Percentiles rank a stretch among this genome's conserved stretches.
These are phyloP conservation scores for Cybosia mesomella DNA, from an alignment of 2,888 invertebrate genomes.

Conservation along the genomic window DNA sequence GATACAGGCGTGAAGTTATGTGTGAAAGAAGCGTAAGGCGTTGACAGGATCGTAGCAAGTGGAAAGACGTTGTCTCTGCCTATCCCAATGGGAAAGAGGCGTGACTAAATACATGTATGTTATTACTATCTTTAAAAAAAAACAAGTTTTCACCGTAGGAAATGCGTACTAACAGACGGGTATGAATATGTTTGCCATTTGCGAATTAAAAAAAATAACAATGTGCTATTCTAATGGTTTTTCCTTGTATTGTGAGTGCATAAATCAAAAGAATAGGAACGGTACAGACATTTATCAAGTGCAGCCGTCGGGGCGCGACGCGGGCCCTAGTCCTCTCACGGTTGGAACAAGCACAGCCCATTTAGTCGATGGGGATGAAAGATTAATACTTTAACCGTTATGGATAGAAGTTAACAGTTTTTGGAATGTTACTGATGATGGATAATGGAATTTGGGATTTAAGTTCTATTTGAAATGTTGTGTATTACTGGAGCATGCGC, in stretches of 20 bases:
- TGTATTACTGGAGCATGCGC: background rate
- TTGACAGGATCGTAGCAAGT: too few relatives aligned
- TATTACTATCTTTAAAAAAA: too few relatives aligned
- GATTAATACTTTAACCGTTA: conserved; percentile 23
- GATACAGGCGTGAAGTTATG: too few relatives aligned
- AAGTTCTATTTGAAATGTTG: background rate
- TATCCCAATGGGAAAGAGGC: too few relatives aligned
- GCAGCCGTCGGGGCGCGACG: conserved; percentile 11
- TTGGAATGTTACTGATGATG: background rate
- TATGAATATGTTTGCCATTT: background rate
- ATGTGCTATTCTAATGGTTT: conserved; percentile 14
- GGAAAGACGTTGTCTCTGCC: too few relatives aligned
- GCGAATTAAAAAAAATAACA: conserved; percentile 3
- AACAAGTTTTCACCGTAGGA: too few relatives aligned
- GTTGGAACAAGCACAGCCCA: conserved; percentile 8
- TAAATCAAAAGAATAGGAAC: conserved; percentile 13
- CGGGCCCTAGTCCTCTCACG: background rate
- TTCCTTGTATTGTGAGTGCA: conserved; percentile 15
- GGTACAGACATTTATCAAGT: conserved; percentile 15
- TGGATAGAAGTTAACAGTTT: background rate
- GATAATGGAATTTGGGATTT: background rate
- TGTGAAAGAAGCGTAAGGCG: too few relatives aligned
- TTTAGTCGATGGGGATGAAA: conserved; percentile 15
- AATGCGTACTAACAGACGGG: background rate
- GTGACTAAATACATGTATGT: too few relatives aligned